Percentiles rank a stretch among this genome's conserved stretches.
These are phyloP conservation scores for Microplitis demolitor DNA, from an alignment of 1,140 invertebrate species.

Conservation along the genomic window DNA sequence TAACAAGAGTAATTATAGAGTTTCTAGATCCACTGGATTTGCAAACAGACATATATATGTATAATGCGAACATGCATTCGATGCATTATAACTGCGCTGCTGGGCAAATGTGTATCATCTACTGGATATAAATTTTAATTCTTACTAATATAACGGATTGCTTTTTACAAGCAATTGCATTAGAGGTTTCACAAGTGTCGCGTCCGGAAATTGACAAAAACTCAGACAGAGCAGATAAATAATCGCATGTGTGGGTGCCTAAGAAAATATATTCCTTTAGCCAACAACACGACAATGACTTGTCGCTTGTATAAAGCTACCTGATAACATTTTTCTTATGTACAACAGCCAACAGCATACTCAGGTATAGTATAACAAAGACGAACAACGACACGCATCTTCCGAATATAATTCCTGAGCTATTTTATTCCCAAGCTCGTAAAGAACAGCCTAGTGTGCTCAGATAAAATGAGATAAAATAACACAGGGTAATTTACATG, in stretches of 20 bases:
- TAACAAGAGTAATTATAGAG: constrained; percentile 27
- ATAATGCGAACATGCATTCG: background rate
- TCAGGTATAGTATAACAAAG: background rate
- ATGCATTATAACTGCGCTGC: background rate
- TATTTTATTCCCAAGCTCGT: no score
- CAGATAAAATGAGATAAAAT: background rate
- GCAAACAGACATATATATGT: background rate
- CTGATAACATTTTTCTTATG: constrained; percentile 11
- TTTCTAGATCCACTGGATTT: constrained; percentile 24
- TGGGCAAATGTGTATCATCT: constrained; percentile 16
- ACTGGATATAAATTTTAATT: no score
- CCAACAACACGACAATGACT: background rate
- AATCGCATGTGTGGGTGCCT: background rate
- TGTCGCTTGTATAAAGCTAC: background rate
- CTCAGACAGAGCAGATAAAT: background rate
- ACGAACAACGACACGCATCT: background rate
- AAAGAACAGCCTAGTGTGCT: background rate
- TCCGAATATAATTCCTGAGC: background rate
- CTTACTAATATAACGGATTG: no score
- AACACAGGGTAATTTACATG: background rate
- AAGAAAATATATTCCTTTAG: background rate
- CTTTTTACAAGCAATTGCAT: background rate
- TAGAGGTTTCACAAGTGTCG: constrained; percentile 8
- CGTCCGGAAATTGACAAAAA: no score
- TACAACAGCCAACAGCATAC: background rate